These are phyloP conservation scores for Drosophila greeni DNA, from an alignment of 2,888 invertebrate genomes.

Conservation along the genomic window DNA sequence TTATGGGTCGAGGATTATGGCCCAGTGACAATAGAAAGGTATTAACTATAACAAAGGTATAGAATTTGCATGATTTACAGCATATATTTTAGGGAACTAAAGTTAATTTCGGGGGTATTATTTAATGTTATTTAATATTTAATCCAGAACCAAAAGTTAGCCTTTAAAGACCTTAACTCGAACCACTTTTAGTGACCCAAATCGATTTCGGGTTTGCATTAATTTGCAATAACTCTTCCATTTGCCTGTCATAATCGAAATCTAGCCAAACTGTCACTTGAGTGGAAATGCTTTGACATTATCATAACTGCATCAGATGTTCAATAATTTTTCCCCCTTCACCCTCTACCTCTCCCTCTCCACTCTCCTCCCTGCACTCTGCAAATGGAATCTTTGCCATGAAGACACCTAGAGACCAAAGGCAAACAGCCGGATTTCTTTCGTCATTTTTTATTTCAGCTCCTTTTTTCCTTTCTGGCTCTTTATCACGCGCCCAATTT, in stretches of 20 bases:
- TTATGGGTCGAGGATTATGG: conserved; percentile 11
- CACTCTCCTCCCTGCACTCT: conserved; percentile 27
- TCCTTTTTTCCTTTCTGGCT: conserved; percentile 39
- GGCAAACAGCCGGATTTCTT: conserved; percentile 46
- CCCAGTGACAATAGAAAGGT: conserved; percentile 11
- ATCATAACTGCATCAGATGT: conserved; percentile 59
- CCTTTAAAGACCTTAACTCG: conserved; percentile 16
- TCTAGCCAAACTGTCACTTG: conserved; percentile 42
- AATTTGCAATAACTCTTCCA: conserved; percentile 45
- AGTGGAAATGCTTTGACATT: conserved; percentile 52
- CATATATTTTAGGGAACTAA: not conserved
- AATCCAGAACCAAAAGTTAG: not conserved
- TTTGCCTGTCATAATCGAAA: conserved; percentile 47
- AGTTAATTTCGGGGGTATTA: not conserved
- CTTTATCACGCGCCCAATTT: conserved; percentile 63
- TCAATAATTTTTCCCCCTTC: conserved; percentile 34
- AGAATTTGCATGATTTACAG: conserved; percentile 27
- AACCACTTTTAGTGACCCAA: conserved; percentile 28
- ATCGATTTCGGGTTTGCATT: conserved; percentile 29
- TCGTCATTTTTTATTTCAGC: conserved; percentile 9
- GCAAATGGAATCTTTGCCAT: conserved; percentile 31
- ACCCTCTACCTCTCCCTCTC: too few species aligned
- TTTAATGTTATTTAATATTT: not conserved
- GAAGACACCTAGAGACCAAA: conserved; percentile 45
- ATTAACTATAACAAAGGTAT: conserved; percentile 7